Evolutionary conservation across 64 coral and sea anemone species (phyloP).

Genomic region (Montipora sp.): DNA sequence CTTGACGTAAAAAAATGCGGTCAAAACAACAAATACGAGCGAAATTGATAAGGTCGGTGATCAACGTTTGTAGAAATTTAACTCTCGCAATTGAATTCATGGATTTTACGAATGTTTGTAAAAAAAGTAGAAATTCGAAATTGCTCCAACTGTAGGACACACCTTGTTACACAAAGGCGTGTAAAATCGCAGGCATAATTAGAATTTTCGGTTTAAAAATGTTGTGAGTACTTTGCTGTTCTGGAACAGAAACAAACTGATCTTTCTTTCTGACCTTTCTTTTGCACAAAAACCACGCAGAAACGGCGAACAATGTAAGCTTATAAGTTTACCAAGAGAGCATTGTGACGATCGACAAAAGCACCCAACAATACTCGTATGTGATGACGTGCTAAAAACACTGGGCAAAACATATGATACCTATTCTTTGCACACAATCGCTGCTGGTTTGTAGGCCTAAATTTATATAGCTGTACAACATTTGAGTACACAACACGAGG

Average conservation of each 20-base stretch:
- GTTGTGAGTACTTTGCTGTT: background rate
- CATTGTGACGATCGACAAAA: background rate
- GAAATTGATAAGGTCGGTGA: background rate
- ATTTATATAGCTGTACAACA: constrained; percentile 12
- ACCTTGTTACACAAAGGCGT: constrained; percentile 40
- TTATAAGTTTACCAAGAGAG: no score
- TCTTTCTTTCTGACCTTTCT: background rate
- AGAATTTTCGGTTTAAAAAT: constrained; percentile 29
- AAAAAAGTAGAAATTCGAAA: constrained; percentile 1
- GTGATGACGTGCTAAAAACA: constrained; percentile 36
- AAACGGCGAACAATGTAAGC: background rate
- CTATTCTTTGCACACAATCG: constrained; percentile 24
- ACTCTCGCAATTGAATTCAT: background rate
- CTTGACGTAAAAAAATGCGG: background rate
- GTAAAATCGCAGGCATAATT: constrained; percentile 57
- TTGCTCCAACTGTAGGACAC: constrained; percentile 29
- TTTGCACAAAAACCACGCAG: background rate
- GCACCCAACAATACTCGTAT: background rate
- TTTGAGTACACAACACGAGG: constrained; percentile 18
- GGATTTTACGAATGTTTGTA: background rate
- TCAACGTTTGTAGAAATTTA: background rate
- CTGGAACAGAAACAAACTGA: constrained; percentile 3
- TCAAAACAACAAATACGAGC: background rate
- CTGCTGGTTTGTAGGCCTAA: background rate
- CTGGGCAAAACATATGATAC: constrained; percentile 41